phyloP scores from a whole-genome alignment of 2,797 vertebrate species.

The Coracias cyanogaster region DNA sequence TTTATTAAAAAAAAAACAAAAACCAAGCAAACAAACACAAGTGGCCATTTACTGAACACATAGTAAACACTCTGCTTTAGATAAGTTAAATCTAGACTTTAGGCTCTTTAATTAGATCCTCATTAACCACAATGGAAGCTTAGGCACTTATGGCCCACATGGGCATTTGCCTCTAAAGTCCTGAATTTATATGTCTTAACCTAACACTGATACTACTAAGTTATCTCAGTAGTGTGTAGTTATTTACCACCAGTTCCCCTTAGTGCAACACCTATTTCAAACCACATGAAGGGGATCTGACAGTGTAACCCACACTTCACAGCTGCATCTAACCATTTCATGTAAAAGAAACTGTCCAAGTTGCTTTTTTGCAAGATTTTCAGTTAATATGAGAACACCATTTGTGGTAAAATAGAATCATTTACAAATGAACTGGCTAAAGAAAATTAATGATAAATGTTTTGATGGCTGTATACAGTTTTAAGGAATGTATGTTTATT shows the following conservation, averaged over 20 bases:
- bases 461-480: background rate
- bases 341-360: background rate
- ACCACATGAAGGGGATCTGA: background rate
- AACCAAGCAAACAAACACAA: too few relatives aligned
- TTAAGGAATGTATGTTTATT: background rate
- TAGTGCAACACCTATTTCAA: background rate
- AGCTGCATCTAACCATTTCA: background rate
- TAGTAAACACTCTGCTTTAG: background rate
- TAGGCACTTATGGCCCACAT: background rate
- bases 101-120: background rate
- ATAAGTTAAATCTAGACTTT: background rate
- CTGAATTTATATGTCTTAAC: background rate
- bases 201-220: background rate
- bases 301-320: background rate
- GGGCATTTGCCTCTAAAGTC: background rate
- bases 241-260: background rate
- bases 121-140: background rate
- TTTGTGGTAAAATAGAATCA: background rate
- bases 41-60: background rate
- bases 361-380: background rate
- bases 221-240: background rate
- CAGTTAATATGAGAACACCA: background rate
- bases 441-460: background rate
- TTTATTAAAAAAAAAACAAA: background rate
- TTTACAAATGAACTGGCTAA: accelerated